Percentiles rank a stretch among this genome's conserved stretches.
Conservation (phyloP, 2,113 vertebrate genomes). For the Sapajus apella region DNA sequence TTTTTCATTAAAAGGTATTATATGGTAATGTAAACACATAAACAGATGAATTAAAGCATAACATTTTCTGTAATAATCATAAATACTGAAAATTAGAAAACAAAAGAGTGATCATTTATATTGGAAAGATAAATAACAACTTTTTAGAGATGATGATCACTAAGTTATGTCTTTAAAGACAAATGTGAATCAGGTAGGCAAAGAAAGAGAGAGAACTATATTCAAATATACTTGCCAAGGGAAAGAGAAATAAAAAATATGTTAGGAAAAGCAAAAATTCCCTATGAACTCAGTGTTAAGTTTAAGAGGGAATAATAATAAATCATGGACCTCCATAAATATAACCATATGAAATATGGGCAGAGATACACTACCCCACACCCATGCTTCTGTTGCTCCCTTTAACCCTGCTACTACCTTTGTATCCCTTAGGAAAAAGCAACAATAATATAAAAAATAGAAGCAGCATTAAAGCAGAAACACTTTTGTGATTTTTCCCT, state of each 20-base stretch:
- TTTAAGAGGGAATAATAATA: not conserved
- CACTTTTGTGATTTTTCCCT: not conserved
- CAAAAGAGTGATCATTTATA: not conserved
- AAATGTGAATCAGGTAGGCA: not conserved
- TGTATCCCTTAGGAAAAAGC: not conserved
- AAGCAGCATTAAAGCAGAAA: not conserved
- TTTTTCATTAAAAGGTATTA: not conserved
- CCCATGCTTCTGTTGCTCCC: not conserved
- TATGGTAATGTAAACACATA: not conserved
- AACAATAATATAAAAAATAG: not conserved
- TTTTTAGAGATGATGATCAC: not conserved
- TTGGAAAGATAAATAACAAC: not conserved
- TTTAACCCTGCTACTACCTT: not conserved
- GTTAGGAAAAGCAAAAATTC: not conserved
- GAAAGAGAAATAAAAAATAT: not conserved
- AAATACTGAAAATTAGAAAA: not conserved
- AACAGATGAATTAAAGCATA: not conserved
- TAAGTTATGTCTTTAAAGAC: not conserved
- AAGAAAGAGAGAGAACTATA: not conserved
- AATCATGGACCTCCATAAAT: not conserved
- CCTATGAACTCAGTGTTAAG: not conserved
- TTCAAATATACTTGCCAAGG: not conserved
- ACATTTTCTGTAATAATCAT: not conserved
- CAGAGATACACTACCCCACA: accelerated
- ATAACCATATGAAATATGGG: not conserved